A percentile compares a stretch with the other conserved stretches of the same genome.
phyloP scores from a whole-genome alignment of 2,888 invertebrate genomes.

The Deilephila elpenor region DNA sequence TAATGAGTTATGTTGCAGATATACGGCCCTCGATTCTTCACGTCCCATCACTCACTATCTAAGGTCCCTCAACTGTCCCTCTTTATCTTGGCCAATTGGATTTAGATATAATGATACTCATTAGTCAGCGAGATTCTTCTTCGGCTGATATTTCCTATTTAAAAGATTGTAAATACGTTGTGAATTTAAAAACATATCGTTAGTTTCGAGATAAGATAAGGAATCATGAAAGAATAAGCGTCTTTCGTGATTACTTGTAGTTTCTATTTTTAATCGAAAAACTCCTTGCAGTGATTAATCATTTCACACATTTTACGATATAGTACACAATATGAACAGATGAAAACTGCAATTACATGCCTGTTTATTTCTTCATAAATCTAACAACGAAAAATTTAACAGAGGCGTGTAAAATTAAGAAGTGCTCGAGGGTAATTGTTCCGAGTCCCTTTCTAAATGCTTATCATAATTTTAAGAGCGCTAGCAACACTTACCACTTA shows the following conservation, averaged over 20 bases:
- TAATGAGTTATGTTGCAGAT: conserved; percentile 24
- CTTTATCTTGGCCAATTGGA: conserved; percentile 1
- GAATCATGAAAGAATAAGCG: too few relatives aligned
- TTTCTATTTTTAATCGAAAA: too few relatives aligned
- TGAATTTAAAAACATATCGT: too few relatives aligned
- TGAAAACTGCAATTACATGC: neutral
- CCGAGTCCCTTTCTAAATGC: neutral
- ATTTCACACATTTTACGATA: neutral
- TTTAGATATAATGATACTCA: neutral
- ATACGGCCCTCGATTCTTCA: conserved; percentile 4
- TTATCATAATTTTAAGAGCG: conserved; percentile 9
- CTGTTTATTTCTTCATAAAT: conserved; percentile 2
- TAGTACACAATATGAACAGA: neutral
- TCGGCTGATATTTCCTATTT: too few relatives aligned
- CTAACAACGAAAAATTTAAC: neutral
- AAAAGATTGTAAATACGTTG: too few relatives aligned
- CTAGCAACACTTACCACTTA: neutral
- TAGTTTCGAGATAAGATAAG: too few relatives aligned
- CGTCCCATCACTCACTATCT: neutral
- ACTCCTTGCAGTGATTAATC: neutral
- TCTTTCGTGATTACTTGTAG: too few relatives aligned
- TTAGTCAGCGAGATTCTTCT: neutral
- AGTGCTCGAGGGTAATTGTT: neutral
- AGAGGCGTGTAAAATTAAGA: neutral
- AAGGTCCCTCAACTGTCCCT: neutral